Evolutionary conservation across 2,888 invertebrate species (phyloP), one percentile per base, ranked within the genome.

Genomic region (Heliconius aoede): DNA sequence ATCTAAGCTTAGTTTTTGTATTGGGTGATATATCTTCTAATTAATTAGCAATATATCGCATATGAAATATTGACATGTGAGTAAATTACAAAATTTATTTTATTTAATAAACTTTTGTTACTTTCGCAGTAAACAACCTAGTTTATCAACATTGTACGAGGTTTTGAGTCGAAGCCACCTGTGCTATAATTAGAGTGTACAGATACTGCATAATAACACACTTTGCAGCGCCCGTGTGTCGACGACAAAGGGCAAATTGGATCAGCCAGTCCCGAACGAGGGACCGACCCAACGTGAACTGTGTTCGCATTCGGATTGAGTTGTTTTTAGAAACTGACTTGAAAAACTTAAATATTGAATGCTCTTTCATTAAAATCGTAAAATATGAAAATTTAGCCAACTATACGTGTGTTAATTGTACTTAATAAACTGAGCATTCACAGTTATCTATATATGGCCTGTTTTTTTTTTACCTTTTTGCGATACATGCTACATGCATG

Each of bases 151-250:
- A 79, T 77, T 80, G 82, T 80, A 69, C 73, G 79, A 79, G 80
- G 80, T 72, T 68, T 78, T 81, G 81, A 79, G 78, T 82, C 69
- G 65, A 69, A 75, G 74, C 78, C 82, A 82, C 82, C 82, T 82
- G 82, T 80, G 77, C 79, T 79, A 80, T 82, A 82, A 82, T 82
- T 80, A 81, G 74, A 79, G 77, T 73, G 72, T 79, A 78, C 77
- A 75, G 77, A 72, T 78, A 79, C 76, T 64, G 32, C 73, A 77
- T 81, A 82, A 79, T 80, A 79, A 81, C 79, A 78, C 72, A 73
- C 76, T 60, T 46, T 46, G 36, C 55, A 32, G 58, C 36, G 72
- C 76, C 78, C 79, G 76, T 79, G 74, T 78, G 78, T 72, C 65
- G 62, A 79, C 79, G 79, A 79, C 79, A 82, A 82, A 81, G 80